These are phyloP conservation scores for Dendroctonus valens DNA, from an alignment of 1,140 invertebrate species.

Conservation along the genomic window DNA sequence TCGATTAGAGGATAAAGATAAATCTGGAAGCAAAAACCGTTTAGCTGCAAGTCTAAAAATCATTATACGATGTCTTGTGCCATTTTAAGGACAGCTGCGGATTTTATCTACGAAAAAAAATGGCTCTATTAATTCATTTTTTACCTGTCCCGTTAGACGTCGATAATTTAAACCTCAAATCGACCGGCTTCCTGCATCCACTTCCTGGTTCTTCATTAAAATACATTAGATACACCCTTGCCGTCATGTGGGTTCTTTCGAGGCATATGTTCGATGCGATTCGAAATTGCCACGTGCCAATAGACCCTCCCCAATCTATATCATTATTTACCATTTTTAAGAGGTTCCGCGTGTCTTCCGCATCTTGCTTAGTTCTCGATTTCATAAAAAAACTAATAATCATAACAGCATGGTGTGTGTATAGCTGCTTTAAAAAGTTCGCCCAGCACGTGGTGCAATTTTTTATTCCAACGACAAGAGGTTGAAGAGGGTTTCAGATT, in stretches of 20 bases:
- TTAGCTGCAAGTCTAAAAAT: too few relatives aligned
- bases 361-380: neutral
- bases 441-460: constrained; percentile 25
- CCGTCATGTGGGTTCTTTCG: constrained; percentile 14
- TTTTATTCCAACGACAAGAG: constrained; percentile 12
- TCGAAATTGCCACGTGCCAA: constrained; percentile 27
- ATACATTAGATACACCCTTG: constrained; percentile 25
- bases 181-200: constrained; percentile 12
- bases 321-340: constrained; percentile 26
- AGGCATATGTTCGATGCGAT: constrained; percentile 18
- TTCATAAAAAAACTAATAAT: constrained; percentile 25
- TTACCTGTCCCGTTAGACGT: constrained; percentile 12
- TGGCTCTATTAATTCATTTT: neutral
- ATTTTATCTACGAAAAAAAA: neutral
- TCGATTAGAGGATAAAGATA: too few relatives aligned
- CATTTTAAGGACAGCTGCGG: too few relatives aligned
- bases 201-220: constrained; percentile 28
- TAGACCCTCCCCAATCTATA: constrained; percentile 10
- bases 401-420: constrained; percentile 18
- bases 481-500: constrained; percentile 27
- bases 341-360: constrained; percentile 18
- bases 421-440: constrained; percentile 9
- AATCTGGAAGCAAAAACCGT: too few relatives aligned
- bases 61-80: too few relatives aligned
- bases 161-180: constrained; percentile 23